Conservation (phyloP, 2,113 vertebrate species). For the Cyanoramphus novaezelandiae region DNA sequence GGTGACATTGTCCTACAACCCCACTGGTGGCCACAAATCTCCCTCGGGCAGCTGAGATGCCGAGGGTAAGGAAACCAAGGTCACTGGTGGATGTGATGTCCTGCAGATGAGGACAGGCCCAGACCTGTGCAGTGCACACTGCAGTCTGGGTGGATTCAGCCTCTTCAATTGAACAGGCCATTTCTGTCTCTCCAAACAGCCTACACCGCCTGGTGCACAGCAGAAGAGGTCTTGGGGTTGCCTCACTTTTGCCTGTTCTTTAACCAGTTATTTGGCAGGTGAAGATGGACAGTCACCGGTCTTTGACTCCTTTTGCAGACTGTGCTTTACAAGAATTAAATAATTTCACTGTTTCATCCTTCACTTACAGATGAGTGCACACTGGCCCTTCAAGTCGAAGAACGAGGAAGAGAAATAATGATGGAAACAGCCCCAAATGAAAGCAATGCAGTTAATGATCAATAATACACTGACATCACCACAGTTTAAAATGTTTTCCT, state of each 20-base stretch:
- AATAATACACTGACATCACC: background rate
- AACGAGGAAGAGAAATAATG: background rate
- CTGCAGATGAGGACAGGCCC: background rate
- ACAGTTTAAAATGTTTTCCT: background rate
- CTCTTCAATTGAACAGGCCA: too few relatives aligned
- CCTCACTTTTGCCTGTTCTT: background rate
- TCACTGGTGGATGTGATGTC: background rate
- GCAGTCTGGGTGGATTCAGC: background rate
- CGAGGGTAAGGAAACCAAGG: background rate
- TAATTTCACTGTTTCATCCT: background rate
- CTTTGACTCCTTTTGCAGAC: background rate
- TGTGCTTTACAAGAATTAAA: background rate
- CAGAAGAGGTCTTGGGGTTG: background rate
- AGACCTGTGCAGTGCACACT: background rate
- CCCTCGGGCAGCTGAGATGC: background rate
- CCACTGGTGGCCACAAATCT: background rate
- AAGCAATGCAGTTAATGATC: background rate
- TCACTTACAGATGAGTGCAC: background rate
- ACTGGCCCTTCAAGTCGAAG: background rate
- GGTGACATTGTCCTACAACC: background rate
- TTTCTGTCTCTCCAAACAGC: background rate
- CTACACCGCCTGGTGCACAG: rapidly evolving
- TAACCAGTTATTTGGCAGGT: background rate
- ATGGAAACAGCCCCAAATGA: background rate
- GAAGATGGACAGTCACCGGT: background rate